Conservation (phyloP, 2,797 vertebrate genomes). For the Ataeniobius toweri region DNA sequence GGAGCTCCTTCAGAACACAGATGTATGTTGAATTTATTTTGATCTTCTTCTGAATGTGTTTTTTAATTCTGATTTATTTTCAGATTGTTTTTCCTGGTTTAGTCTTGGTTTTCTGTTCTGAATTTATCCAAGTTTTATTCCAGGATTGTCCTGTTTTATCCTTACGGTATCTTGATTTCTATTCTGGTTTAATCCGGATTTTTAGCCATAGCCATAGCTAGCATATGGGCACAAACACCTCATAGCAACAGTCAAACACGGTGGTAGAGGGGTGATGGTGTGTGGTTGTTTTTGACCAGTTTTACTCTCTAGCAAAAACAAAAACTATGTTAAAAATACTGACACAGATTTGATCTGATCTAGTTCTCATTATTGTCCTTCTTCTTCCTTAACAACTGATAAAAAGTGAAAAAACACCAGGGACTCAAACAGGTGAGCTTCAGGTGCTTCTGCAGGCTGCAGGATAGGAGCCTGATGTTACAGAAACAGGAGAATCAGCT, state of each 20-base stretch:
- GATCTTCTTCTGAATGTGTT: no score
- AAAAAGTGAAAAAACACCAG: not conserved
- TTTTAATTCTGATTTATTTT: not conserved
- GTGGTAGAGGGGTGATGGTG: not conserved
- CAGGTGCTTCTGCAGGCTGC: not conserved
- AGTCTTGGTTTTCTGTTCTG: not conserved
- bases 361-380: not conserved
- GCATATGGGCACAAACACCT: no score
- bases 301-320: no score
- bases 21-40: no score
- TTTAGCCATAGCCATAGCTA: no score
- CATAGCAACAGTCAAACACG: no score
- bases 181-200: not conserved
- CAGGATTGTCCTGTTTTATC: not conserved
- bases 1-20: no score
- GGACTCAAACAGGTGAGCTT: not conserved
- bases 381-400: not conserved
- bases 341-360: not conserved
- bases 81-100: not conserved
- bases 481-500: not conserved
- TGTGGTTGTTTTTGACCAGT: not conserved
- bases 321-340: no score
- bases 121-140: not conserved
- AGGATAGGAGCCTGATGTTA: not conserved
- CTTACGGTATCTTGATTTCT: not conserved